Base-by-base conservation (phyloP, 2,113 vertebrate genomes). In the Megaceryle maxima region DNA sequence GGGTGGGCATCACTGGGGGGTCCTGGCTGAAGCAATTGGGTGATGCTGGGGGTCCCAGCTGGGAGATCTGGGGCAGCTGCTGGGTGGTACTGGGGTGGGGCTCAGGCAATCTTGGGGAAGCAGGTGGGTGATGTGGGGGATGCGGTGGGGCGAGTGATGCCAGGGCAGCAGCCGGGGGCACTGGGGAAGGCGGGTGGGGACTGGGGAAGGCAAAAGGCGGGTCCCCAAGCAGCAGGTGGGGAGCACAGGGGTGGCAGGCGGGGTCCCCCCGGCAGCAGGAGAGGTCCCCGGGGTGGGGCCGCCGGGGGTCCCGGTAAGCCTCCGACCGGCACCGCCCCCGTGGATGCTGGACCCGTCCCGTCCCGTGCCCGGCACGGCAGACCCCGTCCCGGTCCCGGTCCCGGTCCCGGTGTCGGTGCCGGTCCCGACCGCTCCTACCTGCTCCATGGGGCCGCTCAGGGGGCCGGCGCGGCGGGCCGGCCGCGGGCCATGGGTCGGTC, bases 371-470 rank as follows among this genome's bases (percentile, higher is more conserved):
- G 37, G 7, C 37, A 8, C 37, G 37, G n/a, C 14, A 44, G 25
- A 11, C 9, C 55, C 37, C 79, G n/a, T n/a, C 29, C 39, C 62
- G 10, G 28, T 39, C 46, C 31, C 53, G 26, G n/a, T 10, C 18
- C 60, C 76, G 21, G 10, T 46, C 46, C 94, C 51, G 76, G n/a
- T n/a, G n/a, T n/a, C 53, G 26, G n/a, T 10, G 18, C 60, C 76
- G 21, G 10, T 46, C 46, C 94, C 51, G 76, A n/a, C 59, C 46
- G 59, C 90, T 83, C 92, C 55, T 83, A 97, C 97, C 97, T 97
- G 96, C 94, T 97, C 97, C 97, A 97, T 97, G 95, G 91, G 85
- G 44, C 84, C 44, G 73, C 44, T 67, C 62, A 77, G 62, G 53
- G 89, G 69, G 25, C 74, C 68, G 75, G n/a, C 7, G n/a, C 88